Conservation (phyloP, 1,140 invertebrate species). For the Plodia interpunctella region DNA sequence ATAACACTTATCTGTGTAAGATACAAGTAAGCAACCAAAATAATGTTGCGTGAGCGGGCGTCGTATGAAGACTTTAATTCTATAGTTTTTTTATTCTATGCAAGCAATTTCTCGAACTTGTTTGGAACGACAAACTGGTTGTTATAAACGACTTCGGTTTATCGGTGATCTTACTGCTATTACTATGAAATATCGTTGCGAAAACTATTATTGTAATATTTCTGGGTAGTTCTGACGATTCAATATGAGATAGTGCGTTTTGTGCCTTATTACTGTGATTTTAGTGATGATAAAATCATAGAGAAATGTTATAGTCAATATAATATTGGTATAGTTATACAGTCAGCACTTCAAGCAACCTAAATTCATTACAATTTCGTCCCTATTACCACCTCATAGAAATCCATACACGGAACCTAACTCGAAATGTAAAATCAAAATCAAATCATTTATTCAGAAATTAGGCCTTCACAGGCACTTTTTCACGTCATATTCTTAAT, state of each 20-base stretch:
- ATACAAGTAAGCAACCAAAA: too few relatives aligned
- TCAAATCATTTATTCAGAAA: too few relatives aligned
- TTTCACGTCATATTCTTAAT: too few relatives aligned
- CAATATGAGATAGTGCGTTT: neutral
- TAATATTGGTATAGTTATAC: neutral
- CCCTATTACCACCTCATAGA: too few relatives aligned
- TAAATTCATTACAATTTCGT: too few relatives aligned
- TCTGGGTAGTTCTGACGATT: neutral
- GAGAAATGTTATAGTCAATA: neutral
- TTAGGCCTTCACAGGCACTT: too few relatives aligned
- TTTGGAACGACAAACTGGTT: neutral
- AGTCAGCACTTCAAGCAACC: too few relatives aligned
- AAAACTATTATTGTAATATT: constrained; percentile 6
- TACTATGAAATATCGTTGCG: constrained; percentile 5
- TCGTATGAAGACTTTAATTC: neutral
- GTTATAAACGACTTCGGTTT: constrained; percentile 5
- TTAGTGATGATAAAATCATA: too few relatives aligned
- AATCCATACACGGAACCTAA: too few relatives aligned
- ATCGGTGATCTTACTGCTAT: neutral
- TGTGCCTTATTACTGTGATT: neutral
- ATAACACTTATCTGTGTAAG: too few relatives aligned
- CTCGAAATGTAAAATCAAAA: too few relatives aligned
- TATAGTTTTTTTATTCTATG: neutral
- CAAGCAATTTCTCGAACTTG: constrained; percentile 2
- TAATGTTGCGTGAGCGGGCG: too few relatives aligned